Percentiles rank a stretch among this genome's conserved stretches.
These are phyloP conservation scores for Ancistrus triradiatus DNA, from an alignment of 2,113 vertebrate genomes.

Conservation along the genomic window DNA sequence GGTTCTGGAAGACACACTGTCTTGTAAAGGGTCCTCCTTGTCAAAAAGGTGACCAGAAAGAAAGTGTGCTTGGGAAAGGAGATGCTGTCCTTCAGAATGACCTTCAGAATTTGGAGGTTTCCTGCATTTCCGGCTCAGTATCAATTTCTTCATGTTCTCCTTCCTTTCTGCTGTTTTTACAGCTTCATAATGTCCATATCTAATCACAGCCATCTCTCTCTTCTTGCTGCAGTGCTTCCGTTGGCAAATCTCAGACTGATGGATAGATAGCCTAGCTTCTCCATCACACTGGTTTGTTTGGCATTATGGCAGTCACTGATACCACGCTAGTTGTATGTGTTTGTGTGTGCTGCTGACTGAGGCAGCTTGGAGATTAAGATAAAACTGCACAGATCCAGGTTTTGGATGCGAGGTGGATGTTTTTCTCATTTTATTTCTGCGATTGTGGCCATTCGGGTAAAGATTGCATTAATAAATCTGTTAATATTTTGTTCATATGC, in stretches of 20 bases:
- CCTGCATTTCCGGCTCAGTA: background rate
- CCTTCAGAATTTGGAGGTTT: conserved; percentile 4
- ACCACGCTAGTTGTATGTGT: background rate
- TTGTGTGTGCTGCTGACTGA: conserved; percentile 5
- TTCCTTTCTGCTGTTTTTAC: background rate
- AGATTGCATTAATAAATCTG: background rate
- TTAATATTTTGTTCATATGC: no score
- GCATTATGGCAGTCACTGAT: conserved; percentile 28
- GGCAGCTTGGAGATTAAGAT: conserved; percentile 1
- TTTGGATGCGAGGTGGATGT: background rate
- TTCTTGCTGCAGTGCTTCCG: conserved; percentile 19
- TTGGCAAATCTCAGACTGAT: conserved; percentile 22
- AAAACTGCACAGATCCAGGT: conserved; percentile 9
- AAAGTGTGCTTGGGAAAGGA: conserved; percentile 15
- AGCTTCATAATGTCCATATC: conserved; percentile 29
- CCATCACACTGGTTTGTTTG: conserved; percentile 31
- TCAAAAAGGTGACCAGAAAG: background rate
- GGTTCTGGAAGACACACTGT: background rate
- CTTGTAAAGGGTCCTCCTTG: background rate
- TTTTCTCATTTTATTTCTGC: background rate
- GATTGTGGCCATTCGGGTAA: background rate
- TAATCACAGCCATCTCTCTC: conserved; percentile 15
- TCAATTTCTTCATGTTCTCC: background rate
- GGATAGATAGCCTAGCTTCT: conserved; percentile 25
- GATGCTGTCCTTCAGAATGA: conserved; percentile 17